These are phyloP conservation scores for Platycheirus rosarum DNA, from an alignment of 2,888 invertebrate species.

Conservation along the genomic window DNA sequence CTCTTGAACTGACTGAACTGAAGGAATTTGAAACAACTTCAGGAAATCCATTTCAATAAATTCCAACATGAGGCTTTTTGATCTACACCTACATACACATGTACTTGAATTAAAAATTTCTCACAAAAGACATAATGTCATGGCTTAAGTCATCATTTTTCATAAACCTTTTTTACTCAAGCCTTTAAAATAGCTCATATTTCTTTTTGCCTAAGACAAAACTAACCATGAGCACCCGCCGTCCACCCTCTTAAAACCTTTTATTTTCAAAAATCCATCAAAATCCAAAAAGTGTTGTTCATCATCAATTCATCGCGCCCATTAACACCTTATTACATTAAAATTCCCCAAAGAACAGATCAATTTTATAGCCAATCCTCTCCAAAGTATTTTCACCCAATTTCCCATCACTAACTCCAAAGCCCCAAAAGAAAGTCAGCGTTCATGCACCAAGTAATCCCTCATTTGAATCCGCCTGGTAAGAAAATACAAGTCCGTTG, in stretches of 20 bases:
- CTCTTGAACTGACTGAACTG: too few species aligned
- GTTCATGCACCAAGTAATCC: constrained; percentile 7
- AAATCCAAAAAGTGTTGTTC: constrained; percentile 38
- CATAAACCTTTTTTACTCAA: too few species aligned
- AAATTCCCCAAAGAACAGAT: constrained; percentile 54
- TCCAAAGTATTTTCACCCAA: constrained; percentile 45
- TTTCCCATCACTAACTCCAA: constrained; percentile 7
- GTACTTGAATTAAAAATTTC: too few species aligned
- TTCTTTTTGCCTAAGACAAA: too few species aligned
- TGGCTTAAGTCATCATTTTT: too few species aligned
- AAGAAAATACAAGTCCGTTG: constrained; percentile 24
- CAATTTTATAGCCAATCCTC: constrained; percentile 48
- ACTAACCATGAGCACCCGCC: too few species aligned
- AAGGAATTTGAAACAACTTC: too few species aligned
- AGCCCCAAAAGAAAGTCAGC: constrained; percentile 12
- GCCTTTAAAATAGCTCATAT: too few species aligned
- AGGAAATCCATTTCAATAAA: constrained; percentile 4
- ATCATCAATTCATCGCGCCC: constrained; percentile 48
- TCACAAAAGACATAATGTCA: too few species aligned
- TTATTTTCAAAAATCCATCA: constrained; percentile 21
- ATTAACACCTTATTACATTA: constrained; percentile 62
- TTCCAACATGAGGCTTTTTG: neutral
- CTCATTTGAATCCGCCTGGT: constrained; percentile 16
- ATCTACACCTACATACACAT: too few species aligned
- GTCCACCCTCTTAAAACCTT: constrained; percentile 1